phyloP scores from a whole-genome alignment of 2,797 vertebrate species.

The Sebastes umbrosus region DNA sequence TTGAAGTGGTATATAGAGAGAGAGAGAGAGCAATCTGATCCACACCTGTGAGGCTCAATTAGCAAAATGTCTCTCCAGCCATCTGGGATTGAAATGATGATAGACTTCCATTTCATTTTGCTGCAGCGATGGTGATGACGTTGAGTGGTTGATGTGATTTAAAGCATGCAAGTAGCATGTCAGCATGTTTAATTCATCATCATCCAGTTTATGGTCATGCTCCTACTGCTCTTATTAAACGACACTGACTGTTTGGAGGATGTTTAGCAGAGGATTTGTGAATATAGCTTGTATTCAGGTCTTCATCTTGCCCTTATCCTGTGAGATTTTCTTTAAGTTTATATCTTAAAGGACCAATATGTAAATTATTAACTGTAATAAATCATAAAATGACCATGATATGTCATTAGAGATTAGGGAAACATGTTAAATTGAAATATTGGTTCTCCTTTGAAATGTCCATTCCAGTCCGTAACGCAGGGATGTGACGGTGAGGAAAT shows the following conservation, averaged over 20 bases:
- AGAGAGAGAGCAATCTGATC: background rate
- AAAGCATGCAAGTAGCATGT: slow-evolving; percentile 21
- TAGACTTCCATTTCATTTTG: slow-evolving; percentile 34
- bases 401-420: too few relatives aligned
- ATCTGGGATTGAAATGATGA: slow-evolving; percentile 38
- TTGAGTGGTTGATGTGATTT: slow-evolving; percentile 38
- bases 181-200: slow-evolving; percentile 27
- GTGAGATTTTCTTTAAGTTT: too few relatives aligned
- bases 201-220: slow-evolving; percentile 3
- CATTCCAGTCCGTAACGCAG: too few relatives aligned
- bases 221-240: background rate
- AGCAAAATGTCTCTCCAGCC: slow-evolving; percentile 37
- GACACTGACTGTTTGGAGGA: background rate
- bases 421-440: too few relatives aligned
- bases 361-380: too few relatives aligned
- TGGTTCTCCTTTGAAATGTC: too few relatives aligned
- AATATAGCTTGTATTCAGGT: too few relatives aligned
- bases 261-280: too few relatives aligned
- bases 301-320: too few relatives aligned
- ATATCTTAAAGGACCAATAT: too few relatives aligned
- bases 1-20: background rate
- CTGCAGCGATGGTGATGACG: slow-evolving; percentile 17
- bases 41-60: slow-evolving; percentile 52
- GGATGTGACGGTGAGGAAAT: too few relatives aligned
- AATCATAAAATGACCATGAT: too few relatives aligned